Base-by-base conservation (phyloP, 1,140 invertebrate genomes). In the Hycleus phaleratus region DNA sequence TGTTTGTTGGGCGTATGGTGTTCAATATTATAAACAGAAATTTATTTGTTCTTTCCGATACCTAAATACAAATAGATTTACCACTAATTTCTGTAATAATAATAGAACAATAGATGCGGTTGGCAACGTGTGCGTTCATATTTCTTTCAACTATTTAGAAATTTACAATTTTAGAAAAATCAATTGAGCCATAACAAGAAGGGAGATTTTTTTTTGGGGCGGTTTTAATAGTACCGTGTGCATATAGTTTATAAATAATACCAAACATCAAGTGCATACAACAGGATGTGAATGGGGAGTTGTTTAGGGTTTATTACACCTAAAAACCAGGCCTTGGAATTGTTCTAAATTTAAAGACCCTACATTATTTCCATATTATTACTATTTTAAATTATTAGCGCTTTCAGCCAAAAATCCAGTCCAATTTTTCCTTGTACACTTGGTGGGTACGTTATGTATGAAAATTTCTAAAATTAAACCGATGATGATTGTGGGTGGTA, bases 211-310 rank as follows among this genome's bases (percentile, higher is more conserved):
- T 18, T 18, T 18, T 18, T 18, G 38, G 11, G 51, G 18, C 38
- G 3, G 32, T 32, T 32, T 32, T 32, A 4, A 4, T 32, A 32
- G 32, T 32, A 11, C 25, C 49, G 49, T 51, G 49, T 51, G 51
- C 51, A 53, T 32, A 26, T 7, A 26, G 46, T 48, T 49, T 56
- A 49, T 39, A 60, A 60, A 46, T 55, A 48, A 48, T 49, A 56
- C 26, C 42, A 56, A 32, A 42, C 47, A 42, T 47, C 54, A 56
- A 56, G 54, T 56, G 54, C 54, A 56, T 46, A 38, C 25, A 25
- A 49, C 54, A 56, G 54, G 54, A 56, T 56, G 54, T 49, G 54
- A 56, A 56, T 56, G 54, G 54, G 46, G 51, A 39, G 38, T 5
- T 32, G 32, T 26, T 56, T 49, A 42, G 54, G 54, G 54, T 56